phyloP scores from a whole-genome alignment of 2,797 vertebrate species.

The Merluccius polli region DNA sequence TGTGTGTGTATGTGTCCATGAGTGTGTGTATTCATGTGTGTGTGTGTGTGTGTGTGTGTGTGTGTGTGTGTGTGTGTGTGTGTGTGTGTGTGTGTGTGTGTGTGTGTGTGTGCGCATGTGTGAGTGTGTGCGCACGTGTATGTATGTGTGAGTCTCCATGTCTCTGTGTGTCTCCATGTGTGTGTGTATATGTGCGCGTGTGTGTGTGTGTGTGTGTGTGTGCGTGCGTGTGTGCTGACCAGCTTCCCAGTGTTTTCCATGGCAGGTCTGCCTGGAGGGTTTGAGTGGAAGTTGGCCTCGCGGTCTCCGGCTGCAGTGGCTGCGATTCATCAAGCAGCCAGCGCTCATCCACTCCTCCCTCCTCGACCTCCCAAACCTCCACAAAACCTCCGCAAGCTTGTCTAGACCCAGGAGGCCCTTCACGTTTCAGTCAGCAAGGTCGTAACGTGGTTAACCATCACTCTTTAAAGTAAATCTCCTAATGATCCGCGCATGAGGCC shows the following conservation, averaged over 20 bases:
- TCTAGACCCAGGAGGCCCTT: conserved; percentile 53
- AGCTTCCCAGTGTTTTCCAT: conserved; percentile 40
- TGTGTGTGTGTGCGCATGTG: background rate
- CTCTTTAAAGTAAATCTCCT: conserved; percentile 62
- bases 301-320: conserved; percentile 36
- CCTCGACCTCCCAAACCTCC: conserved; percentile 26
- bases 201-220: conserved; percentile 23
- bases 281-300: conserved; percentile 29
- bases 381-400: conserved; percentile 28
- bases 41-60: conserved; percentile 15
- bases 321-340: conserved; percentile 61
- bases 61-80: background rate
- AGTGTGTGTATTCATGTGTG: conserved; percentile 18
- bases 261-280: conserved; percentile 29
- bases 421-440: conserved; percentile 50
- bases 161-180: too few species aligned
- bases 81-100: background rate
- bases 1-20: background rate
- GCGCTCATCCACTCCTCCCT: conserved; percentile 26
- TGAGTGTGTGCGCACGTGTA: too few species aligned
- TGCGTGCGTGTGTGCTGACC: conserved; percentile 11
- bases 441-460: conserved; percentile 55
- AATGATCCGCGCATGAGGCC: conserved; percentile 51
- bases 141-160: background rate
- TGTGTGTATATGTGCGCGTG: background rate